A percentile compares a stretch with the other conserved stretches of the same genome.
These are phyloP conservation scores for Liparis tanakae DNA, from an alignment of 2,797 vertebrate genomes.

Conservation along the genomic window DNA sequence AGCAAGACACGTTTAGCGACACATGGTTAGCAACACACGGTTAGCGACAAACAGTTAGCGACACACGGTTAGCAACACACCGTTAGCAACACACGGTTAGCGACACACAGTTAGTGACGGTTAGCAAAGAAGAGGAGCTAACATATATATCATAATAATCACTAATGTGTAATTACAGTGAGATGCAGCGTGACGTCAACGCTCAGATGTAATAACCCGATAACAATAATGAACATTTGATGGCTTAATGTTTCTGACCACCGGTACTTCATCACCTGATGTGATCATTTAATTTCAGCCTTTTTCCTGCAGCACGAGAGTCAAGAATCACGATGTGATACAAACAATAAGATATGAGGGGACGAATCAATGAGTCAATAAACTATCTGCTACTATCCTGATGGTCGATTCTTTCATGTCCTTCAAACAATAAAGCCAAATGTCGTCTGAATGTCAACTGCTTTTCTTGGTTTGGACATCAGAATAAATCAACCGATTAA, in stretches of 20 bases:
- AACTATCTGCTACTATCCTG: background rate
- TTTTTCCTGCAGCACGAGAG: too few species aligned
- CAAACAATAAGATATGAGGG: background rate
- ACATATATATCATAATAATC: conserved; percentile 17
- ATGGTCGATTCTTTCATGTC: background rate
- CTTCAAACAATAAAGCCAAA: background rate
- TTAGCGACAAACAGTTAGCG: too few species aligned
- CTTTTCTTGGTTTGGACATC: background rate
- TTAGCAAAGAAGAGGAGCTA: background rate
- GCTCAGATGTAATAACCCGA: conserved; percentile 12
- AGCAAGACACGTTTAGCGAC: too few species aligned
- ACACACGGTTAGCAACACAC: too few species aligned
- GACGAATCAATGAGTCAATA: background rate
- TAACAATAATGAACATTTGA: background rate
- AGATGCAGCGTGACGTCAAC: background rate
- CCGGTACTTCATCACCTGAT: too few species aligned
- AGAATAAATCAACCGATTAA: background rate
- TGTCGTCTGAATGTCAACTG: background rate
- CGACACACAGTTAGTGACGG: background rate
- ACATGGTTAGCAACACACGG: background rate
- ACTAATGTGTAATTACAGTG: too few species aligned
- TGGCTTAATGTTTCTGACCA: too few species aligned
- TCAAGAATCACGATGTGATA: too few species aligned
- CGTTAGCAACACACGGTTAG: too few species aligned
- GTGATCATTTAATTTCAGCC: too few species aligned